Percentiles rank a stretch among this genome's conserved stretches.
These are phyloP conservation scores for Oasisia sp. DNA, from an alignment of 2,888 invertebrate genomes.

Conservation along the genomic window DNA sequence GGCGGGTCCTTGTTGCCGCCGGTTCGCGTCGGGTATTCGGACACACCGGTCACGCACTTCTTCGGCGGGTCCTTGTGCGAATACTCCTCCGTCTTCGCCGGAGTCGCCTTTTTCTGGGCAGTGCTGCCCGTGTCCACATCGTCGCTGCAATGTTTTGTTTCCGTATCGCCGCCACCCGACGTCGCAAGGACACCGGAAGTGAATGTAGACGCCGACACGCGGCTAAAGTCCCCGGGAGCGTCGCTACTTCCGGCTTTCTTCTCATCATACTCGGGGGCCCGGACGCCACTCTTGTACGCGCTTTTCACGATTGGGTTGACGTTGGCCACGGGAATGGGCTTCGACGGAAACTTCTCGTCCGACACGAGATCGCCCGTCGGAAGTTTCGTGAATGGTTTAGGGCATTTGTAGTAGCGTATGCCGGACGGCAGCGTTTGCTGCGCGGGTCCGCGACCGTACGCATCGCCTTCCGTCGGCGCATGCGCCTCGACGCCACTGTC, in stretches of 20 bases:
- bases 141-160: not conserved
- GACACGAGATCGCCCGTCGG: not conserved
- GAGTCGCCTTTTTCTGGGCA: not conserved
- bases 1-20: not conserved
- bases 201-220: not conserved
- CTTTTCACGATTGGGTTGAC: not conserved
- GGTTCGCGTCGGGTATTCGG: not conserved
- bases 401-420: not conserved
- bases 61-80: not conserved
- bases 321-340: not conserved
- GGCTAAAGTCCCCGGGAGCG: not conserved
- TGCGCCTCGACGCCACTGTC: conserved; percentile 8
- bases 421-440: not conserved
- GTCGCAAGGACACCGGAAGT: conserved; percentile 10
- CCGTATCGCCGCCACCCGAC: not conserved
- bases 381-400: conserved; percentile 5
- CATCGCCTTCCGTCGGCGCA: not conserved
- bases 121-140: not conserved
- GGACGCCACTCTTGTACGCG: not conserved
- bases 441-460: not conserved
- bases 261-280: not conserved
- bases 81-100: not conserved
- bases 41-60: not conserved
- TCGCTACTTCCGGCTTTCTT: not conserved
- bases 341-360: not conserved